Conservation (phyloP, 1,140 invertebrate genomes). For the Heliconius himera region DNA sequence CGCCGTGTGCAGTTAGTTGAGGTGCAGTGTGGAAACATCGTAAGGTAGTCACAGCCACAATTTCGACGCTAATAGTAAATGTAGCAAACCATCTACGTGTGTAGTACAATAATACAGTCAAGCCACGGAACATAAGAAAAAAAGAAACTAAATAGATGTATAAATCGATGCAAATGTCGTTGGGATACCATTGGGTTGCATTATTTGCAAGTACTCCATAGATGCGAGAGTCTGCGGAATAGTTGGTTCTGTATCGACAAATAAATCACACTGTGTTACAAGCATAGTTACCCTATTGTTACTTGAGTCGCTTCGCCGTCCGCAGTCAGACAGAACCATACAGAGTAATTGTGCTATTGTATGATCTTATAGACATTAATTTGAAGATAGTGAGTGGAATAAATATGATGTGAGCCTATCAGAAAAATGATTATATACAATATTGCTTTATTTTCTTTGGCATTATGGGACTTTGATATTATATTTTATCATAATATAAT, state of each 20-base stretch:
- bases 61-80: constrained; percentile 62
- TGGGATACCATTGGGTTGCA: constrained; percentile 79
- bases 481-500: not conserved
- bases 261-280: constrained; percentile 76
- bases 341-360: not conserved
- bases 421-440: constrained; percentile 3
- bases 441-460: not conserved
- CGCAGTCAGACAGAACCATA: constrained; percentile 13
- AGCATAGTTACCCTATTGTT: constrained; percentile 53
- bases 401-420: not conserved
- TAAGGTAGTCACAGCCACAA: constrained; percentile 77
- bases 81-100: constrained; percentile 59
- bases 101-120: constrained; percentile 42
- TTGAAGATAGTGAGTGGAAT: not conserved
- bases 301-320: constrained; percentile 22
- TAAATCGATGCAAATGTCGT: constrained; percentile 68
- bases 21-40: constrained; percentile 66
- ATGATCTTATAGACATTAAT: not conserved
- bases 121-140: constrained; percentile 56
- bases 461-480: not conserved
- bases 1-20: constrained; percentile 55
- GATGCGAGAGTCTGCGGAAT: constrained; percentile 78
- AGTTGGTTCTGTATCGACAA: constrained; percentile 79
- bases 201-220: constrained; percentile 80
- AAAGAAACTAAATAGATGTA: constrained; percentile 49